These are phyloP conservation scores for Argya squamiceps DNA, from an alignment of 2,797 vertebrate genomes.

Conservation along the genomic window DNA sequence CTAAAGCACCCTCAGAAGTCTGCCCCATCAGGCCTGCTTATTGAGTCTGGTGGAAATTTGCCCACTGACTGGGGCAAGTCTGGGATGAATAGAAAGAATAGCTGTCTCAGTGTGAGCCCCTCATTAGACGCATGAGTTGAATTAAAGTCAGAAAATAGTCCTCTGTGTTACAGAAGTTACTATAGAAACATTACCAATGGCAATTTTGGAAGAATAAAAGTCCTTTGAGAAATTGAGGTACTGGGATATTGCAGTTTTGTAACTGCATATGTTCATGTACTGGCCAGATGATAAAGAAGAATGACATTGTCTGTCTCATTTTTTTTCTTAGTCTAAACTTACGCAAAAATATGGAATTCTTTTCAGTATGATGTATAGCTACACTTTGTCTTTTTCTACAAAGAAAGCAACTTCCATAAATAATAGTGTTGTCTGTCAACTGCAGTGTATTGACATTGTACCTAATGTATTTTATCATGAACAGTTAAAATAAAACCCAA, in stretches of 20 bases:
- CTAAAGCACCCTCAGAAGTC: background rate
- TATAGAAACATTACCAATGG: background rate
- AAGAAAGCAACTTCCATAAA: background rate
- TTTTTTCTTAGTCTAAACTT: background rate
- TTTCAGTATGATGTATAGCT: background rate
- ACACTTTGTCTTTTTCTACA: background rate
- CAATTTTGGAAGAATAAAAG: background rate
- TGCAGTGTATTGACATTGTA: background rate
- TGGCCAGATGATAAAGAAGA: background rate
- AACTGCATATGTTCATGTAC: background rate
- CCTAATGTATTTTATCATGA: background rate
- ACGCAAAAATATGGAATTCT: background rate
- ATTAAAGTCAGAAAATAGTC: conserved; percentile 1
- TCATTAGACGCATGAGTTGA: background rate
- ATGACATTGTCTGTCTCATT: background rate
- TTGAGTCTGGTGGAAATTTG: conserved; percentile 1
- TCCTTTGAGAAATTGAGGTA: background rate
- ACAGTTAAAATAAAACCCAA: background rate
- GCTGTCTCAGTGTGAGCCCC: background rate
- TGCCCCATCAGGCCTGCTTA: background rate
- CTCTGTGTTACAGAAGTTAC: background rate
- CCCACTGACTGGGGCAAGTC: background rate
- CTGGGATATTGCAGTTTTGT: background rate
- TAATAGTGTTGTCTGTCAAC: background rate
- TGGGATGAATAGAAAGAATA: conserved; percentile 20